These are phyloP conservation scores for Smutsia gigantea DNA, from an alignment of 2,797 vertebrate genomes.

Conservation along the genomic window DNA sequence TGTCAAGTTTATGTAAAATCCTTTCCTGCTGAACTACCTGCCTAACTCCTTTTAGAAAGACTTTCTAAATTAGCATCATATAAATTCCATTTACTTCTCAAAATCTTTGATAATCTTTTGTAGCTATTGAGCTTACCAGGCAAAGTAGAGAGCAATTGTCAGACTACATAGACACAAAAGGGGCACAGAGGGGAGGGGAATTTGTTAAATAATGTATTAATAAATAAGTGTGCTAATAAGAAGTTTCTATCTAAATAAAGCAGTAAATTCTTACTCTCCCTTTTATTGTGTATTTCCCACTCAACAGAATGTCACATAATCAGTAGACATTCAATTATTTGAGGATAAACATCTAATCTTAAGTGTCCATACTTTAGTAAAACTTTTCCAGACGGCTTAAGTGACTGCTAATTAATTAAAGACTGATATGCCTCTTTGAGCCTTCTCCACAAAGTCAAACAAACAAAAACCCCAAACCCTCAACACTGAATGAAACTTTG, in stretches of 20 bases:
- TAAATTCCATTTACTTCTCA: neutral
- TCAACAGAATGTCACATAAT: neutral
- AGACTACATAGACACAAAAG: neutral
- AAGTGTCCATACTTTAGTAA: neutral
- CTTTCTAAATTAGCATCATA: constrained; percentile 8
- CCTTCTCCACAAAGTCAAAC: neutral
- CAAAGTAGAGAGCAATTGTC: neutral
- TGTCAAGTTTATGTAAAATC: neutral
- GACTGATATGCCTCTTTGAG: neutral
- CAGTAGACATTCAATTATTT: neutral
- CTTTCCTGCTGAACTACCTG: neutral
- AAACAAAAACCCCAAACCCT: neutral
- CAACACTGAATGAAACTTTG: neutral
- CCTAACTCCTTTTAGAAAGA: constrained; percentile 1
- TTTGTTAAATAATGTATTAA: constrained; percentile 1
- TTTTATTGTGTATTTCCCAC: neutral
- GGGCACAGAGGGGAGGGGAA: neutral
- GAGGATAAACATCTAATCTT: neutral
- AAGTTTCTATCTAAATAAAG: neutral
- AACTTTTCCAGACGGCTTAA: constrained; percentile 41
- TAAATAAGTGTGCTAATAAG: neutral
- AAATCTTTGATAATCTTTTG: neutral
- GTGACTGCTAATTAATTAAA: neutral
- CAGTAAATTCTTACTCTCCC: neutral
- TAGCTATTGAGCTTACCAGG: neutral